Conservation (phyloP, 2,797 vertebrate species). For the Picus viridis region DNA sequence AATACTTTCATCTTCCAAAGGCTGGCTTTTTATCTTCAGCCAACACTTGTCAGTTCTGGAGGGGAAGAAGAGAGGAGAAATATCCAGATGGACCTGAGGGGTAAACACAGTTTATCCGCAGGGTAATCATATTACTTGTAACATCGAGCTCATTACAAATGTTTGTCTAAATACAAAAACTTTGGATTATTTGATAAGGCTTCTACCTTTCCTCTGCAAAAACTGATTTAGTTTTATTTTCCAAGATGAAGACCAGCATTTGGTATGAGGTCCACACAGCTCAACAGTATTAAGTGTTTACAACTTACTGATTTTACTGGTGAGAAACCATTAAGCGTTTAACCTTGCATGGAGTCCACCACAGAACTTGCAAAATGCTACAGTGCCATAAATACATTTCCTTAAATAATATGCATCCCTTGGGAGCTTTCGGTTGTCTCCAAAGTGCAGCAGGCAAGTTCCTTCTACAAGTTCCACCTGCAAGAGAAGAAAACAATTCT, state of each 20-base stretch:
- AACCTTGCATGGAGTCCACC: not conserved
- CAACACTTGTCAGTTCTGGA: not conserved
- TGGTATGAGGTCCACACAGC: not conserved
- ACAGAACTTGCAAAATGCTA: constrained; percentile 28
- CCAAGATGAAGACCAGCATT: not conserved
- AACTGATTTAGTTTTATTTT: not conserved
- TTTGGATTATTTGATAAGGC: not conserved
- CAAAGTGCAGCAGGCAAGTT: constrained; percentile 24
- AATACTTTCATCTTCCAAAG: constrained; percentile 4
- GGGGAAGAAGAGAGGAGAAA: not conserved
- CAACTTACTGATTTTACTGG: not conserved
- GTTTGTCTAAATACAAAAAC: not conserved
- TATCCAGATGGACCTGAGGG: not conserved
- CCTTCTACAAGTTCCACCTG: constrained; percentile 58
- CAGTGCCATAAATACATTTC: constrained; percentile 33
- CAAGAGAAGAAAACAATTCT: constrained; percentile 49
- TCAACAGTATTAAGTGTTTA: not conserved
- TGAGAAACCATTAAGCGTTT: constrained; percentile 4
- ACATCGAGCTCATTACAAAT: not conserved
- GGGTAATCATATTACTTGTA: not conserved
- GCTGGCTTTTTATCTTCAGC: constrained; percentile 21
- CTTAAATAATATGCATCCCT: constrained; percentile 35
- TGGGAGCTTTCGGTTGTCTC: constrained; percentile 45
- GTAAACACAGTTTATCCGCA: not conserved
- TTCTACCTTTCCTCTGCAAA: constrained; percentile 18